A percentile compares a stretch with the other conserved stretches of the same genome.
Conservation (phyloP, 2,113 vertebrate genomes). For the Dermatemys mawii region DNA sequence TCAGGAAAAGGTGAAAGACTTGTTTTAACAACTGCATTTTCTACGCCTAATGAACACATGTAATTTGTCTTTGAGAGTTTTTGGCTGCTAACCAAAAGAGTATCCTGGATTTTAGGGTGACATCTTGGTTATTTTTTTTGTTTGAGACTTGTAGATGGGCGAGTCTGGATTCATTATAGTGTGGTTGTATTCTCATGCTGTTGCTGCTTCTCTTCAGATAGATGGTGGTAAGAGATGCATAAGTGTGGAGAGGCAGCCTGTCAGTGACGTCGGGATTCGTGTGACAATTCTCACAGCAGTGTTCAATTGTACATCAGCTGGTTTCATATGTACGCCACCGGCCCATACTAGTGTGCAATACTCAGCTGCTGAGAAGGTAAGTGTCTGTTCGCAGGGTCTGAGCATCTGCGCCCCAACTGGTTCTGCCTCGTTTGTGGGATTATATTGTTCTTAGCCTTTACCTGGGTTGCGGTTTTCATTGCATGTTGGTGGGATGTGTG, state of each 20-base stretch:
- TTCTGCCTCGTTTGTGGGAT: not conserved
- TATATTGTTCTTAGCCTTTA: not conserved
- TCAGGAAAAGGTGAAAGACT: not conserved
- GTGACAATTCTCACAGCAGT: not conserved
- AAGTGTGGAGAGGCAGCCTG: not conserved
- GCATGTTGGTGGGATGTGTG: not conserved
- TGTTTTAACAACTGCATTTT: not conserved
- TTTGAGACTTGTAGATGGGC: not conserved
- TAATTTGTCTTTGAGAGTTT: not conserved
- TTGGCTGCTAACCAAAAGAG: not conserved
- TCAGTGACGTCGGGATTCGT: not conserved
- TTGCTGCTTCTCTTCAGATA: not conserved
- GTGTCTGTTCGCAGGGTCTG: not conserved
- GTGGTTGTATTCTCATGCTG: not conserved
- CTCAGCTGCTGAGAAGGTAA: not conserved
- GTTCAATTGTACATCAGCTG: not conserved
- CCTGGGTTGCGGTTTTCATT: not conserved
- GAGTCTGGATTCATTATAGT: not conserved
- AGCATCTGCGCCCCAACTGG: not conserved
- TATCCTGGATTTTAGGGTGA: not conserved
- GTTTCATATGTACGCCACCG: not conserved
- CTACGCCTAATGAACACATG: not conserved
- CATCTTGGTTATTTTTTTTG: not conserved
- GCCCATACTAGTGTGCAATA: not conserved
- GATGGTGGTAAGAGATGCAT: not conserved